Evolutionary conservation across 1,140 invertebrate species (phyloP), one percentile per base, ranked within the genome.

Genomic region (Bombus sibiricus): DNA sequence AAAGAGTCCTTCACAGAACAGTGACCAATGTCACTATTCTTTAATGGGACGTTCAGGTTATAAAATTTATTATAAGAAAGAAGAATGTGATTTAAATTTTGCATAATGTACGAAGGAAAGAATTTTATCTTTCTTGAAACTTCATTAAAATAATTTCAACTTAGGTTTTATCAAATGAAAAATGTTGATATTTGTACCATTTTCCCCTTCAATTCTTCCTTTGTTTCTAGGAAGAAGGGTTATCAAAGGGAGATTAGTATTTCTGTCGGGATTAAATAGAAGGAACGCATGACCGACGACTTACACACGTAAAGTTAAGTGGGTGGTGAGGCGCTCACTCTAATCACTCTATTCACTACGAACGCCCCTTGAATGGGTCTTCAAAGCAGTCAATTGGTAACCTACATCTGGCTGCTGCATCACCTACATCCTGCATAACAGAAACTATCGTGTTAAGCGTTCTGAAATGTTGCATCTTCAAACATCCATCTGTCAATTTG

Each of bases 271-370:
- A 28, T 76, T 28, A 39, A 62, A 77, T 77, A 37, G 37, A 43
- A 77, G 57, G 32, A 77, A 64, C 62, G 75, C 75, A 39, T 32
- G 75, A 77, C n/a, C 32, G 59, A 77, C 18, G 5, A 53, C 75
- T 64, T 64, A 41, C 59, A 62, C 59, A 32, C 8, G 75, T 37
- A 28, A 77, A 77, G 28, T 64, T 64, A 77, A 64, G 75, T 77
- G 75, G 75, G 75, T 62, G 75, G 75, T 12, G 15, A 62, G 75
- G 10, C 59, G 62, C 28, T 32, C 28, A 32, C 75, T 77, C 34
- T 77, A 77, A 64, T 64, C 75, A 39, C 75, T 77, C 59, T 62
- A 77, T 77, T 77, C 75, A 77, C 37, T 77, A 37, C 39, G 34
- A 37, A 39, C 37, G 34, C 37, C 57, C 34, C 37, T 37, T 77